These are phyloP conservation scores for Diadromus collaris DNA, from an alignment of 2,888 invertebrate genomes.

Conservation along the genomic window DNA sequence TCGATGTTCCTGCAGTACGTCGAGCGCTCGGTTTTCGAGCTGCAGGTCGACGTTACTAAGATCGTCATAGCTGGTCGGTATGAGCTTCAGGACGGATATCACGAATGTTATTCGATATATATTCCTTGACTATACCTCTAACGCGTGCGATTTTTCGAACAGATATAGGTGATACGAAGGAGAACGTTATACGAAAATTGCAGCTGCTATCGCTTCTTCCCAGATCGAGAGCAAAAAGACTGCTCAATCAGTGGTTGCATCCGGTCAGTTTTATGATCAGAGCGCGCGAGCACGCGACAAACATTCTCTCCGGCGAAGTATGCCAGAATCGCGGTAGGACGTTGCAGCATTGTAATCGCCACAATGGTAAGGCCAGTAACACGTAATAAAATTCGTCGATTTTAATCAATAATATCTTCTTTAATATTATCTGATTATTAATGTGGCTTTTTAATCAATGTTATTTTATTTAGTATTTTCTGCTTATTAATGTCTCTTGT, in stretches of 20 bases:
- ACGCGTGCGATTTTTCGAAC: conserved; percentile 37
- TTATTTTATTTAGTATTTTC: too few species aligned
- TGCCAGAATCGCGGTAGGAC: conserved; percentile 76
- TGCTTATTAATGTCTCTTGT: too few species aligned
- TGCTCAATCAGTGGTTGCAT: conserved; percentile 90
- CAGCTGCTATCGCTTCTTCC: conserved; percentile 88
- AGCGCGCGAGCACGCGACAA: conserved; percentile 90
- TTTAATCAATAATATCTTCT: too few species aligned
- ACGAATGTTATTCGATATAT: neutral
- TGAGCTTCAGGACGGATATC: conserved; percentile 56
- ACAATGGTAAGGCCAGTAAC: conserved; percentile 70
- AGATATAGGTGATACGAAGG: conserved; percentile 81
- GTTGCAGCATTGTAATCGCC: conserved; percentile 75
- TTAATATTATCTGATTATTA: too few species aligned
- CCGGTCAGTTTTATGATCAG: conserved; percentile 89
- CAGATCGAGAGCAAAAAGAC: conserved; percentile 88
- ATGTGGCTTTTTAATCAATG: too few species aligned
- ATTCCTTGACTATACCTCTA: conserved; percentile 25
- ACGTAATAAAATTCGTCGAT: too few species aligned
- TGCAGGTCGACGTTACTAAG: conserved; percentile 94
- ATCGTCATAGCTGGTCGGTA: conserved; percentile 87
- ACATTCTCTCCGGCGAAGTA: conserved; percentile 88
- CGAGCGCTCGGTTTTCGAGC: conserved; percentile 90
- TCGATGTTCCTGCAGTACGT: conserved; percentile 92
- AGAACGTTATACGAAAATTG: conserved; percentile 86